Conservation (phyloP, 2,888 invertebrate genomes). For the Plemyria rubiginata region DNA sequence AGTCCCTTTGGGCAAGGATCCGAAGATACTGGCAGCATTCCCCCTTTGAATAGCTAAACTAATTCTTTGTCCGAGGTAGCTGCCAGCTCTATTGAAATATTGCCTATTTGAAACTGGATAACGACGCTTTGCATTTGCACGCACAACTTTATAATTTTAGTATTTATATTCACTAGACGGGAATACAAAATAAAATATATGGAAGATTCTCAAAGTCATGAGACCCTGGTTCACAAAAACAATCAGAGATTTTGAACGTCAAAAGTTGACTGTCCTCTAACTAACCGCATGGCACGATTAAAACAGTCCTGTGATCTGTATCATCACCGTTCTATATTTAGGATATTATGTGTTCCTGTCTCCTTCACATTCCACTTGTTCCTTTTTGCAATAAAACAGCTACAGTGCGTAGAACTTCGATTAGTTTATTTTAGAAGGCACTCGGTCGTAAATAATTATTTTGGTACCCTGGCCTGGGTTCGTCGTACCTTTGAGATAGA, state of each 20-base stretch:
- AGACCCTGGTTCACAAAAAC: background rate
- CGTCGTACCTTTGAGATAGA: conserved; percentile 30
- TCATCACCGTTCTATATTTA: conserved; percentile 28
- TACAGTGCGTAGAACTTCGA: conserved; percentile 39
- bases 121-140: no score
- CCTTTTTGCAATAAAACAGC: conserved; percentile 40
- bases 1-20: no score
- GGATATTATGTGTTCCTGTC: conserved; percentile 26
- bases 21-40: no score
- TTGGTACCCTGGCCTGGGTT: conserved; percentile 31
- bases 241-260: background rate
- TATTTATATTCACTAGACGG: no score
- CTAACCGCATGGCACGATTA: background rate
- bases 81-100: no score
- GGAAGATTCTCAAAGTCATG: no score
- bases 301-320: conserved; percentile 3
- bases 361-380: conserved; percentile 24
- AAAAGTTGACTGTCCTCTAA: conserved; percentile 5
- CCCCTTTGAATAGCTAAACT: no score
- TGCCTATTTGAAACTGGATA: no score
- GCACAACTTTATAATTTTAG: no score
- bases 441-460: conserved; percentile 40
- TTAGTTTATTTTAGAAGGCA: conserved; percentile 40
- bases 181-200: no score
- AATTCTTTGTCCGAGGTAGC: no score